phyloP scores from a whole-genome alignment of 2,888 invertebrate species.

The Eilema sororculum region DNA sequence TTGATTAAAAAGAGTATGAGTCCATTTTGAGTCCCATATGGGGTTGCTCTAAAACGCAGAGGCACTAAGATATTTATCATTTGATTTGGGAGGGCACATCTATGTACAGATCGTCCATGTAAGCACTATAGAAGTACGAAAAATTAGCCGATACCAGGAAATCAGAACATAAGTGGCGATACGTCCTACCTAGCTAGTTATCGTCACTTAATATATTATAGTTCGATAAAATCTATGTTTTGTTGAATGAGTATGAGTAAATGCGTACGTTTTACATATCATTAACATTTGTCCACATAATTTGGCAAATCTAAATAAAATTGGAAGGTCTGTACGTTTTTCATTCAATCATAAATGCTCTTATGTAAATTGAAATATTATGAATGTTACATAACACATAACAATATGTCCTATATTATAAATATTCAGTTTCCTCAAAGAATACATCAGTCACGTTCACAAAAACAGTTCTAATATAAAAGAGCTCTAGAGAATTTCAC shows the following conservation, averaged over 20 bases:
- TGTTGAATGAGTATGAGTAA: not conserved
- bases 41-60: not conserved
- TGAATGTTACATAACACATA: not conserved
- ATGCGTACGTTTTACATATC: not conserved
- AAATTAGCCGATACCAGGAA: not conserved
- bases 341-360: slow-evolving; percentile 1
- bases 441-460: not conserved
- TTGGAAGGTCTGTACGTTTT: not conserved
- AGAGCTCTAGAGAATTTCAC: not conserved
- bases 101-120: not conserved
- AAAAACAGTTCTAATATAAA: not conserved
- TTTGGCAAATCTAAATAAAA: not conserved
- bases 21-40: not conserved
- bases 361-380: not conserved
- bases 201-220: not conserved
- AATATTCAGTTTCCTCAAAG: not conserved
- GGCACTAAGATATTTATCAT: not conserved
- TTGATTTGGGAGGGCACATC: not conserved
- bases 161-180: not conserved
- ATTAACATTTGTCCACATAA: not conserved
- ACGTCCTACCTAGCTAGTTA: too few relatives aligned
- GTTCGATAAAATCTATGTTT: not conserved
- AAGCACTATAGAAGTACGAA: not conserved
- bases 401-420: not conserved
- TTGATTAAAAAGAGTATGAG: not conserved